Base-by-base conservation (phyloP, 2,113 vertebrate species). In the Australoheros scitulus region DNA sequence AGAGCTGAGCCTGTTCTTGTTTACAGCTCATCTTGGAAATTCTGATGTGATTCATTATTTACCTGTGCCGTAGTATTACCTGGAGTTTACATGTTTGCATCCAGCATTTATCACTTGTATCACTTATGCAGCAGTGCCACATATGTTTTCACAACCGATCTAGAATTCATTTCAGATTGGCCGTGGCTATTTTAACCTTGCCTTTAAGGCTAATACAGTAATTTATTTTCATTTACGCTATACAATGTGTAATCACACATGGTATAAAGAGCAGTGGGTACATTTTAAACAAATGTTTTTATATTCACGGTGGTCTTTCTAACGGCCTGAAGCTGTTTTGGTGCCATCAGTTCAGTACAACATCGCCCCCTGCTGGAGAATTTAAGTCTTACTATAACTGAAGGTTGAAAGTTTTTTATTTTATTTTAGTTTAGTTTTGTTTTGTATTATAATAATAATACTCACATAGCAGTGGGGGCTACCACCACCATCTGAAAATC, bases 331-430 rank as follows among this genome's bases (percentile, higher is more conserved):
- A 68, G 13, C 63, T 24, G 13, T 57, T 11, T 38, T 43, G 38
- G 61, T 29, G 61, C 43, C 17, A 7, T 47, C 47, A 79, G 61
- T 81, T 76, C 59, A 60, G 75, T 85, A 7, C 83, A 86, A 88
- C 82, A 90, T 57, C 52, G 81, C 82, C 94, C 83, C 85, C 94
- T 91, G 83, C 85, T 88, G 93, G 89, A 26, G 1, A 52, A 22
- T 41, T 11, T 3, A 26, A 24, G 14, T 17, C 34, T n/a, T 13
- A 14, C 4, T 26, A 2, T 59, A 3, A n/a, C 7, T 56, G 14
- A 32, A 20, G 47, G 26, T 29, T 3, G 41, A 70, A 50, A 50
- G 1, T 50, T 50, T 29, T 70, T 41, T n/a, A n/a, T n/a, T n/a
- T 68, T 68, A 3, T 50, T 18, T 50, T 50, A 9, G 18, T 29